Base-by-base conservation (phyloP, 2,888 invertebrate species). In the Lasius platythorax region DNA sequence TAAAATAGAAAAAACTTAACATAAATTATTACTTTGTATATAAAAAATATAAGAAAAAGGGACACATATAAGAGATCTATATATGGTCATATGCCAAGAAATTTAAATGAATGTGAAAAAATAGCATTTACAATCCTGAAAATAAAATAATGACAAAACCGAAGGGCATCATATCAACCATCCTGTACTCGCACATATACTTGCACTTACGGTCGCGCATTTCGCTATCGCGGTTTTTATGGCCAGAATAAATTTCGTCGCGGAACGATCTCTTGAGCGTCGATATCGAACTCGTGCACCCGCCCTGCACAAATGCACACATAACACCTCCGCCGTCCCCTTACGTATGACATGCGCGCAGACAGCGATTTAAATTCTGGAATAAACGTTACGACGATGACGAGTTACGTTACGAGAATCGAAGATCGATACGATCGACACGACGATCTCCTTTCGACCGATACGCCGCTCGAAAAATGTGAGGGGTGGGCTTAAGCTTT, bases 301-400 rank as follows among this genome's bases (percentile, higher is more conserved):
- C 79, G 46, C 46, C 61, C 43, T 81, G 79, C 79, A 72, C 79
- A 81, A 81, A 81, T 81, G 79, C 79, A 81, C 72, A 61, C 79
- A 61, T 79, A 79, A 72, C 61, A 81, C 79, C 37, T 56, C 18
- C 61, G 67, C 28, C n/a, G 43, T 66, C 58, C 79, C 33, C 61
- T 61, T 81, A 72, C 79, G 72, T 81, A 81, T 81, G 79, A 81
- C 78, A 58, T 79, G 63, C 50, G 83, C 76, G 79, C 66, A 56
- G 70, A 66, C 73, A 82, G 73, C 85, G 73, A 83, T 85, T 85
- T 83, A 83, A 85, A 85, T 85, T 85, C 78, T 53, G 74, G 73
- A 78, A 78, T 83, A 83, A 85, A 73, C 78, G 78, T 83, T 84
- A 84, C 64, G 79, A 23, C 70, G 83, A 83, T 79, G 83, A 79